A percentile compares a stretch with the other conserved stretches of the same genome.
Conservation (phyloP, 2,797 vertebrate species). For the Percopsis omiscomaycus region DNA sequence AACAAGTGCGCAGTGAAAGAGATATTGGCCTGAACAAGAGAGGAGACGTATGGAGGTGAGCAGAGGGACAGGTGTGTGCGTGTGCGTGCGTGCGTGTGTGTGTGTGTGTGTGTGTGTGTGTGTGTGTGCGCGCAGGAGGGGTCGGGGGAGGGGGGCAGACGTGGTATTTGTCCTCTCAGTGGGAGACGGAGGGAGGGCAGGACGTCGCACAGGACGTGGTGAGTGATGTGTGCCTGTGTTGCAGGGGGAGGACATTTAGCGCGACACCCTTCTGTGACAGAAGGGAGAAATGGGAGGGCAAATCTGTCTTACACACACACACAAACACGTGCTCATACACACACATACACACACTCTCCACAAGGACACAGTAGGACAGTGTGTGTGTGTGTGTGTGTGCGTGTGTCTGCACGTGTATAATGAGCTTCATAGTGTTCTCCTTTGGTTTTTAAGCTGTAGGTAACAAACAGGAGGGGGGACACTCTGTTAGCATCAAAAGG, state of each 20-base stretch:
- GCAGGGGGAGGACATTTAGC: slow-evolving; percentile 62
- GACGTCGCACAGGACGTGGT: slow-evolving; percentile 45
- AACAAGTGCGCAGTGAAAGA: slow-evolving; percentile 7
- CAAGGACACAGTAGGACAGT: not conserved
- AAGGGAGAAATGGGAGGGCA: slow-evolving; percentile 61
- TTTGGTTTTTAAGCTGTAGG: slow-evolving; percentile 33
- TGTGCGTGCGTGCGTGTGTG: not conserved
- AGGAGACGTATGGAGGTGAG: slow-evolving; percentile 48
- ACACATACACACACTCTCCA: not conserved
- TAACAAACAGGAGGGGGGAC: slow-evolving; percentile 34
- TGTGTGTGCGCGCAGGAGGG: not conserved
- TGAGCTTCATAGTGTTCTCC: slow-evolving; percentile 36
- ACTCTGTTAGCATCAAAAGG: slow-evolving; percentile 25
- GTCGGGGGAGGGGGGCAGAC: slow-evolving; percentile 13
- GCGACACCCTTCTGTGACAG: slow-evolving; percentile 61
- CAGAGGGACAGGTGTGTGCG: slow-evolving; percentile 31
- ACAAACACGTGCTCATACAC: slow-evolving; percentile 29
- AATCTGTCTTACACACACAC: slow-evolving; percentile 43
- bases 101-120: not conserved
- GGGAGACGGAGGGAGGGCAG: slow-evolving; percentile 25
- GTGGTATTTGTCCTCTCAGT: slow-evolving; percentile 60
- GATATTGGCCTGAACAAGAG: slow-evolving; percentile 32
- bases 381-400: slow-evolving; percentile 7
- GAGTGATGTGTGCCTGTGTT: slow-evolving; percentile 63
- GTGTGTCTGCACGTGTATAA: slow-evolving; percentile 7